Conservation (phyloP, 2,888 invertebrate species). For the Temnothorax unifasciatus region DNA sequence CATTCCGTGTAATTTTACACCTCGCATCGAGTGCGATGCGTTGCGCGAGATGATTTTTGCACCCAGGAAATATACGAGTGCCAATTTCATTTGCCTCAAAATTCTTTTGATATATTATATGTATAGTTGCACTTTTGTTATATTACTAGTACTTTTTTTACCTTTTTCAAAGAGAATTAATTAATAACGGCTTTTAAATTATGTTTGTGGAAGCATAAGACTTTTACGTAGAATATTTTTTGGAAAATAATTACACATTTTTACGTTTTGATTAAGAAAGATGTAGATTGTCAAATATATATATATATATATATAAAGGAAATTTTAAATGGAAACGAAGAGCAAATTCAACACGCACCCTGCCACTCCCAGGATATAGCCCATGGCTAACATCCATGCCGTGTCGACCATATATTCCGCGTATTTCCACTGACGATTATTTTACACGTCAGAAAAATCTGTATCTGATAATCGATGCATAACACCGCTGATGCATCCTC, state of each 20-base stretch:
- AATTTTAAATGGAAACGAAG: constrained; percentile 45
- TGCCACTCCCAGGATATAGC: constrained; percentile 73
- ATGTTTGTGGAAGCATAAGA: not conserved
- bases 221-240: not conserved
- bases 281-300: not conserved
- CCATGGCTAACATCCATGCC: constrained; percentile 77
- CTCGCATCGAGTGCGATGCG: constrained; percentile 14
- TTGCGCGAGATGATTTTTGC: constrained; percentile 25
- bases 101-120: constrained; percentile 4
- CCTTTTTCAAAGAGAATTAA: not conserved
- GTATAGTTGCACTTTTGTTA: not conserved
- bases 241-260: constrained; percentile 12
- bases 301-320: not conserved
- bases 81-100: constrained; percentile 4
- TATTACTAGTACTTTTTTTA: not conserved
- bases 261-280: not conserved
- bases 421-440: constrained; percentile 62
- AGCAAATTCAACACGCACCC: constrained; percentile 61
- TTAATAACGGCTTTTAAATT: not conserved
- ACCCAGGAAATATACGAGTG: constrained; percentile 1
- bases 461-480: constrained; percentile 57
- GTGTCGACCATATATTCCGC: constrained; percentile 61
- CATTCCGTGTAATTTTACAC: constrained; percentile 39
- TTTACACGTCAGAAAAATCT: constrained; percentile 62
- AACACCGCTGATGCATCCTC: not conserved